A percentile compares a stretch with the other conserved stretches of the same genome.
These are phyloP conservation scores for Maniola jurtina DNA, from an alignment of 1,140 invertebrate genomes.

Conservation along the genomic window DNA sequence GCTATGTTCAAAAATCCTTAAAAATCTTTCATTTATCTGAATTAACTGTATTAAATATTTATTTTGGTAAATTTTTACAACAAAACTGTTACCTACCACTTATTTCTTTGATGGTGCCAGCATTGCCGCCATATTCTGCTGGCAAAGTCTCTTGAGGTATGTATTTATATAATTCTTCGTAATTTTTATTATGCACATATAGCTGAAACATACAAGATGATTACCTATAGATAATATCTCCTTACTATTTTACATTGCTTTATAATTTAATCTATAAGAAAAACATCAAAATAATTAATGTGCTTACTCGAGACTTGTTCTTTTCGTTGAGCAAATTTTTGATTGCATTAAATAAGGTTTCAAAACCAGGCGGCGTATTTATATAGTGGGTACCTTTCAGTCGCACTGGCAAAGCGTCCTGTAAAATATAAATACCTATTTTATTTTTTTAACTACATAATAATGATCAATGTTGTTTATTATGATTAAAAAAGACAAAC, in stretches of 20 bases:
- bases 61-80: no score
- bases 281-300: not conserved
- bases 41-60: no score
- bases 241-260: not conserved
- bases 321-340: conserved; percentile 32
- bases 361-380: conserved; percentile 29
- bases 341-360: conserved; percentile 25
- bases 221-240: not conserved
- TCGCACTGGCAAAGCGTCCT: conserved; percentile 29
- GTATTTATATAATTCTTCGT: conserved; percentile 57
- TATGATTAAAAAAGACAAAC: no score
- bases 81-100: conserved; percentile 42
- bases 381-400: conserved; percentile 32
- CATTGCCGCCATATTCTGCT: conserved; percentile 69
- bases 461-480: no score
- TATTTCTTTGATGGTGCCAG: conserved; percentile 58
- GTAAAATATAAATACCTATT: conserved; percentile 9
- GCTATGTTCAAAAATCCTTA: no score
- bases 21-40: no score
- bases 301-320: conserved; percentile 26
- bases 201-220: conserved; percentile 39
- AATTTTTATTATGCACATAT: conserved; percentile 59
- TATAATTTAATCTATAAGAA: not conserved
- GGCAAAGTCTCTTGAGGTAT: conserved; percentile 66
- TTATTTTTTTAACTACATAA: no score